Conservation (phyloP, 2,797 vertebrate species). For the Psittacula echo region DNA sequence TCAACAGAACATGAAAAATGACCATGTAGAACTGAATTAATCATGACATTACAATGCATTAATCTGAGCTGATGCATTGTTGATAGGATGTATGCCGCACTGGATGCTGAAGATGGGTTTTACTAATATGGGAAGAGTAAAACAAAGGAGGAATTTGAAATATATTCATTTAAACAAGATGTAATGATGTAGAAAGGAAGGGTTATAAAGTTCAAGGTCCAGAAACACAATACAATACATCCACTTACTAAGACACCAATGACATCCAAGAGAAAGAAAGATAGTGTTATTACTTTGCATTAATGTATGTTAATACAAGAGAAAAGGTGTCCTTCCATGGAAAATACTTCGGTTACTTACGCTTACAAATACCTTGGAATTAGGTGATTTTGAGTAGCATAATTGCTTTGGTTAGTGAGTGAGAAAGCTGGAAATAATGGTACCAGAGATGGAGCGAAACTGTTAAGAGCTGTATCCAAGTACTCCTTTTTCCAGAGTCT, state of each 20-base stretch:
- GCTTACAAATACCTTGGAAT: constrained; percentile 16
- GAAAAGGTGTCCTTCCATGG: constrained; percentile 30
- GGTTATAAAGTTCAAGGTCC: constrained; percentile 69
- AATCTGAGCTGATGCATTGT: constrained; percentile 78
- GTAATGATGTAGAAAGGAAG: constrained; percentile 63
- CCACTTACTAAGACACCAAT: constrained; percentile 71
- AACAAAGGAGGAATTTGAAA: constrained; percentile 63
- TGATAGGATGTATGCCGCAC: constrained; percentile 30
- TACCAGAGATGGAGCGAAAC: not conserved
- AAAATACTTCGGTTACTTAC: constrained; percentile 47
- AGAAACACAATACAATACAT: constrained; percentile 64
- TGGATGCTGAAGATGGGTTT: constrained; percentile 26
- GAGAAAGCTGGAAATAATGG: not conserved
- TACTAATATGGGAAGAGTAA: constrained; percentile 49
- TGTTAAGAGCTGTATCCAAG: not conserved
- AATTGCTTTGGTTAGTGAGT: constrained; percentile 8
- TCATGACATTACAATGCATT: constrained; percentile 78
- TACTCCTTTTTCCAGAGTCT: constrained; percentile 17
- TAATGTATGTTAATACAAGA: constrained; percentile 36
- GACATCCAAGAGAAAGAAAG: constrained; percentile 74
- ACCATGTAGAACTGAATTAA: constrained; percentile 80
- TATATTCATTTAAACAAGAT: constrained; percentile 65
- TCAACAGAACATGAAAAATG: constrained; percentile 90
- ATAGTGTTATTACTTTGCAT: constrained; percentile 62
- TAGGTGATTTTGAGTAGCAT: constrained; percentile 17